phyloP scores from a whole-genome alignment of 2,113 vertebrate species.

The Hemiprocne comata region DNA sequence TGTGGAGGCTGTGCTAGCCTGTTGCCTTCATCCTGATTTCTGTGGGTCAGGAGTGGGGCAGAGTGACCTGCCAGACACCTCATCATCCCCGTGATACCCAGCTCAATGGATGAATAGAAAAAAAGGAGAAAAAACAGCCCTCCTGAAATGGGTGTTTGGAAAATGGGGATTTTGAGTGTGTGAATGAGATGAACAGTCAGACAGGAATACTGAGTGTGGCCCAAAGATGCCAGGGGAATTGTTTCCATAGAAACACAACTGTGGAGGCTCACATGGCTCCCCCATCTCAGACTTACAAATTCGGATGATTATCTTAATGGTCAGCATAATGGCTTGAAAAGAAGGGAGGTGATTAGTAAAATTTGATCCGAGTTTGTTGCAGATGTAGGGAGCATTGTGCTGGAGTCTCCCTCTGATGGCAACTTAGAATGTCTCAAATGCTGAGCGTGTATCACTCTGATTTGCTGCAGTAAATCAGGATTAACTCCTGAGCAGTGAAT shows the following conservation, averaged over 20 bases:
- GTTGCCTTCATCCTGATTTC: neutral
- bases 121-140: neutral
- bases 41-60: neutral
- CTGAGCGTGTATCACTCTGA: neutral
- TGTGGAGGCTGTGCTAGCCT: neutral
- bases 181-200: conserved; percentile 26
- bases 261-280: conserved; percentile 36
- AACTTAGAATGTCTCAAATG: neutral
- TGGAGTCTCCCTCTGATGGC: neutral
- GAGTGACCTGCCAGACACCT: neutral
- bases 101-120: neutral
- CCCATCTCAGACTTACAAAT: conserved; percentile 51
- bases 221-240: conserved; percentile 53
- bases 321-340: conserved; percentile 29
- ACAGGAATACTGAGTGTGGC: conserved; percentile 61
- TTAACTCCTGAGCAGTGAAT: neutral
- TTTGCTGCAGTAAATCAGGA: conserved; percentile 33
- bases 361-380: neutral
- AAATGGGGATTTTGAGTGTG: neutral
- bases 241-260: conserved; percentile 70
- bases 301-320: conserved; percentile 57
- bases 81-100: neutral
- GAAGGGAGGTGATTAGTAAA: conserved; percentile 34
- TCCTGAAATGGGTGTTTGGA: neutral
- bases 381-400: neutral